Evolutionary conservation across 2,113 vertebrate species (phyloP).

Genomic region (Pachypanchax playfairii): DNA sequence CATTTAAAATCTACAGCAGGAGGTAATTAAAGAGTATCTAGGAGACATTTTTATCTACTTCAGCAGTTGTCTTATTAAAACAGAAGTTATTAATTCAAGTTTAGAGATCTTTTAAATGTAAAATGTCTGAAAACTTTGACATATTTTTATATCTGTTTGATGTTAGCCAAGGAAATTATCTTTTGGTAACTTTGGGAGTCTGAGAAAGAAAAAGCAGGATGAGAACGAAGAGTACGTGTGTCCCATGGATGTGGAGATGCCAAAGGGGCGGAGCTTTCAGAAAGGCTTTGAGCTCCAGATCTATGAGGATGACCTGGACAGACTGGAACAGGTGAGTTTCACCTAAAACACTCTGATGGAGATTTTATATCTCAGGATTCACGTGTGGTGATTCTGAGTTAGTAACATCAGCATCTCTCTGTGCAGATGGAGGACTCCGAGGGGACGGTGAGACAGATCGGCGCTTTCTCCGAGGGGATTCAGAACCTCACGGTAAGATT

Average conservation of each 20-base stretch:
- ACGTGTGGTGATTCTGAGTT: too few species aligned
- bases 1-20: too few species aligned
- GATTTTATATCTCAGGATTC: neutral
- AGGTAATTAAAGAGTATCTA: too few species aligned
- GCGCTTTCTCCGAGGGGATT: constrained; percentile 96
- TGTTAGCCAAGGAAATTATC: constrained; percentile 90
- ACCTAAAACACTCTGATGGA: neutral
- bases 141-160: neutral
- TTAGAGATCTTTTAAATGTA: too few species aligned
- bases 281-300: constrained; percentile 89
- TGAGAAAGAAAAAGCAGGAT: constrained; percentile 94
- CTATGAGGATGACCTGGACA: constrained; percentile 93
- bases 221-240: constrained; percentile 95
- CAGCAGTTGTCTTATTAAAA: too few species aligned
- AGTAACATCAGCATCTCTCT: constrained; percentile 7
- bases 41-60: too few species aligned
- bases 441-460: constrained; percentile 97
- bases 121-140: too few species aligned
- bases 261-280: constrained; percentile 84
- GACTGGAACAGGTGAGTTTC: constrained; percentile 87
- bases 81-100: too few species aligned
- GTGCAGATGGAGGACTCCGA: constrained; percentile 98
- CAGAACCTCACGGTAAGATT: constrained; percentile 94
- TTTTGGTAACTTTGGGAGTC: constrained; percentile 90
- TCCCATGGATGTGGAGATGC: constrained; percentile 94